Evolutionary conservation across 2,113 vertebrate species (phyloP).

Genomic region (Xenus cinereus): DNA sequence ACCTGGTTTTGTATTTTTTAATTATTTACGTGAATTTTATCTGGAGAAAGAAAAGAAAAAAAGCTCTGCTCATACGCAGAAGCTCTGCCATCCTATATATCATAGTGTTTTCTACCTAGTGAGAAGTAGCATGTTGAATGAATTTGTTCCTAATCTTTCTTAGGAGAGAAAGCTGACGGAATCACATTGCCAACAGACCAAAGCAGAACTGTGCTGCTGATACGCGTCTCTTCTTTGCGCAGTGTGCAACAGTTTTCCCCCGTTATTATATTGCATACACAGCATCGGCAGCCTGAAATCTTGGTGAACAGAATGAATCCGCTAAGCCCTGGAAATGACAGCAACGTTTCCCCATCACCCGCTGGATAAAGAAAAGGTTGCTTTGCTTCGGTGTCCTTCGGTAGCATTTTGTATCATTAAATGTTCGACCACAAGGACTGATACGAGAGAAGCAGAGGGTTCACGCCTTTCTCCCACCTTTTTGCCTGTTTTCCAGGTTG

Average conservation of each 20-base stretch:
- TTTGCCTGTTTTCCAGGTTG: background rate
- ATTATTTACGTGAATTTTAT: background rate
- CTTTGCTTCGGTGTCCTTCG: background rate
- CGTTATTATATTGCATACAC: accelerated
- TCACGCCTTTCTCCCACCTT: background rate
- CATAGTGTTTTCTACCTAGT: background rate
- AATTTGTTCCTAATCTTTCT: background rate
- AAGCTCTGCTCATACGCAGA: background rate
- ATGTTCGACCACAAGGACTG: background rate
- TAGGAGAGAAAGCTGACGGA: background rate
- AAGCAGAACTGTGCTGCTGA: background rate
- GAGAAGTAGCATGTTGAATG: background rate
- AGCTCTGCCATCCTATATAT: background rate
- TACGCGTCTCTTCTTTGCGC: background rate
- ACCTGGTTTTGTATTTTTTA: background rate
- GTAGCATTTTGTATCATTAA: background rate
- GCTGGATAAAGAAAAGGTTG: background rate
- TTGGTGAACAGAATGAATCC: background rate
- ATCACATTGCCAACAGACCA: background rate
- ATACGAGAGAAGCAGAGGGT: background rate
- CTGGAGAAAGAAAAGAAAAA: background rate
- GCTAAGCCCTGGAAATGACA: background rate
- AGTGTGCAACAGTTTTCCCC: background rate
- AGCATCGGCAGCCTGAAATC: background rate
- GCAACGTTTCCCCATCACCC: background rate